Evolutionary conservation across 2,888 invertebrate genomes (phyloP).

Genomic region (Clanis bilineata): DNA sequence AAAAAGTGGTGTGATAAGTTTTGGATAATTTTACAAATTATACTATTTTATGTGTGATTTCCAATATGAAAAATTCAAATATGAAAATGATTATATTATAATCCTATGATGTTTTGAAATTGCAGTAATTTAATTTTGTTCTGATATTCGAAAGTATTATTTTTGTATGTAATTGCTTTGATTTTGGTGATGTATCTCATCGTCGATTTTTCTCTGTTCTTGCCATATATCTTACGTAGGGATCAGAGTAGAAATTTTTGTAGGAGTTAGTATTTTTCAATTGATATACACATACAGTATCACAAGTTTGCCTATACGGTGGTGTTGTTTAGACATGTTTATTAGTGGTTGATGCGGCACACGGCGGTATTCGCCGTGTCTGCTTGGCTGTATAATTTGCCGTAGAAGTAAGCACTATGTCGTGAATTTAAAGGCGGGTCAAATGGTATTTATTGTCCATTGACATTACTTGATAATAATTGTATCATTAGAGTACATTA

Average conservation of each 20-base stretch:
- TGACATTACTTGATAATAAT: constrained; percentile 82
- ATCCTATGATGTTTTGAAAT: constrained; percentile 55
- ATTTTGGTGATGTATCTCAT: constrained; percentile 65
- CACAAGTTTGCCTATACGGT: constrained; percentile 74
- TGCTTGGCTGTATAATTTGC: constrained; percentile 75
- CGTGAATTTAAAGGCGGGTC: constrained; percentile 74
- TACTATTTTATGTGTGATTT: constrained; percentile 81
- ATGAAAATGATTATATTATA: constrained; percentile 54
- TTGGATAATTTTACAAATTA: constrained; percentile 83
- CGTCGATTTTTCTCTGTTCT: constrained; percentile 76
- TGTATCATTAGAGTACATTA: constrained; percentile 82
- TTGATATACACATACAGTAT: constrained; percentile 76
- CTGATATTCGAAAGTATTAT: constrained; percentile 59
- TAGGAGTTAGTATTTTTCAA: constrained; percentile 77
- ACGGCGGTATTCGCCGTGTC: constrained; percentile 54
- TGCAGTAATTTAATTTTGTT: constrained; percentile 46
- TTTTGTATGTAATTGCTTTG: constrained; percentile 53
- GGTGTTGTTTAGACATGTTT: constrained; percentile 75
- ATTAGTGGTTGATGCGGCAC: constrained; percentile 61
- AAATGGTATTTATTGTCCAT: constrained; percentile 81
- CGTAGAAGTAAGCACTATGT: constrained; percentile 76
- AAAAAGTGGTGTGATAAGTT: constrained; percentile 82
- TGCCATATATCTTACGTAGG: constrained; percentile 79
- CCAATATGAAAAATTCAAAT: constrained; percentile 74
- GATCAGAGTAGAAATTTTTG: constrained; percentile 73